Conservation (phyloP, 2,888 invertebrate genomes). For the Melinopterus prodromus region DNA sequence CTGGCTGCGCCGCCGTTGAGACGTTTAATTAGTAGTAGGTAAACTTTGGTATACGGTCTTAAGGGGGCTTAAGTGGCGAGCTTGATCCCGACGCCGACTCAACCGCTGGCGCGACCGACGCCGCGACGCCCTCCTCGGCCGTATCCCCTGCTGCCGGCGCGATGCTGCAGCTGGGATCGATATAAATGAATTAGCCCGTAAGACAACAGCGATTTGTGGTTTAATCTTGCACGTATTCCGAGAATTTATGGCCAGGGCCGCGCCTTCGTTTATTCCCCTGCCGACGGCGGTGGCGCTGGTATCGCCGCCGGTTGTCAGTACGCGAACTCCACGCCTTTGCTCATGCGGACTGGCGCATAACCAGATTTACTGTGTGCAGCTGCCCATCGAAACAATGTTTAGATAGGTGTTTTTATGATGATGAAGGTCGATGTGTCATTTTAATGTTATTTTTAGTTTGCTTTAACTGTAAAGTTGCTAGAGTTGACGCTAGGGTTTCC, state of each 20-base stretch:
- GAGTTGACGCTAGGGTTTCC: too few species aligned
- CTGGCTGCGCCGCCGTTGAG: constrained; percentile 14
- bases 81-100: constrained; percentile 21
- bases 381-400: constrained; percentile 25
- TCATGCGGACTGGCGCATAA: not conserved
- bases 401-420: too few species aligned
- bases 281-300: not conserved
- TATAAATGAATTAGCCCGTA: constrained; percentile 61
- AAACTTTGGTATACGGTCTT: constrained; percentile 32
- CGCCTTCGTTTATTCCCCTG: constrained; percentile 49
- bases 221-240: constrained; percentile 61
- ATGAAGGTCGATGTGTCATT: too few species aligned
- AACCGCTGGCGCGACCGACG: not conserved
- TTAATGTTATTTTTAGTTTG: too few species aligned
- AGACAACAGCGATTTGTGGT: constrained; percentile 62
- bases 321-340: not conserved
- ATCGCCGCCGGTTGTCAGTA: constrained; percentile 21
- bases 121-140: constrained; percentile 6
- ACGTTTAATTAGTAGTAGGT: constrained; percentile 38
- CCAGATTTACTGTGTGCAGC: constrained; percentile 17
- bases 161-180: constrained; percentile 48
- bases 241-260: constrained; percentile 56
- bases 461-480: too few species aligned
- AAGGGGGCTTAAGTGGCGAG: constrained; percentile 26
- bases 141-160: constrained; percentile 26